phyloP scores from a whole-genome alignment of 2,797 vertebrate species.

The Ibycter americanus region DNA sequence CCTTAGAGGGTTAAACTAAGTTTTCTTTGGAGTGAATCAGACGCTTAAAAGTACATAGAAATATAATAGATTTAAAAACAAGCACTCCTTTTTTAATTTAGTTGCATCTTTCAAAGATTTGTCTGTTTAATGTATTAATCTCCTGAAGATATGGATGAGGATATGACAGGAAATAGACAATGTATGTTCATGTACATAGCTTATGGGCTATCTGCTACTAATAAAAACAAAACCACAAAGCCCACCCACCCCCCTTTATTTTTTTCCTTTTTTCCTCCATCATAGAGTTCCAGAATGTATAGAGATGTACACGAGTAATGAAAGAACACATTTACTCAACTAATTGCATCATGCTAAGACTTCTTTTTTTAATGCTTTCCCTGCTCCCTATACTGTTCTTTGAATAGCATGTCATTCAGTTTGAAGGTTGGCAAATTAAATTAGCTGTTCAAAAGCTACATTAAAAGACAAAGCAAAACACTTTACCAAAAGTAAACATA shows the following conservation, averaged over 20 bases:
- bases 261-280: neutral
- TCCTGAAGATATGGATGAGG: neutral
- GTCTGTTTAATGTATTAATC: neutral
- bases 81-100: neutral
- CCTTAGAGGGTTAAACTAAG: neutral
- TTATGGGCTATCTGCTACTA: neutral
- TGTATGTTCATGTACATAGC: neutral
- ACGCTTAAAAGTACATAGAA: neutral
- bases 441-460: neutral
- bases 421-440: neutral
- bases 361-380: neutral
- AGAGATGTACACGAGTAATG: neutral
- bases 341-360: neutral
- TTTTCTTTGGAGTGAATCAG: neutral
- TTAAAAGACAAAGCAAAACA: neutral
- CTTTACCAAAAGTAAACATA: neutral
- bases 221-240: neutral
- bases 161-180: neutral
- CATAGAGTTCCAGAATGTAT: neutral
- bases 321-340: neutral
- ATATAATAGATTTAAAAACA: neutral
- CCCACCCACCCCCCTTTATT: accelerated
- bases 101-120: neutral
- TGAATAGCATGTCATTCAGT: neutral
- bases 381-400: neutral